These are phyloP conservation scores for Lysiphlebus fabarum DNA, from an alignment of 1,140 invertebrate species.

Conservation along the genomic window DNA sequence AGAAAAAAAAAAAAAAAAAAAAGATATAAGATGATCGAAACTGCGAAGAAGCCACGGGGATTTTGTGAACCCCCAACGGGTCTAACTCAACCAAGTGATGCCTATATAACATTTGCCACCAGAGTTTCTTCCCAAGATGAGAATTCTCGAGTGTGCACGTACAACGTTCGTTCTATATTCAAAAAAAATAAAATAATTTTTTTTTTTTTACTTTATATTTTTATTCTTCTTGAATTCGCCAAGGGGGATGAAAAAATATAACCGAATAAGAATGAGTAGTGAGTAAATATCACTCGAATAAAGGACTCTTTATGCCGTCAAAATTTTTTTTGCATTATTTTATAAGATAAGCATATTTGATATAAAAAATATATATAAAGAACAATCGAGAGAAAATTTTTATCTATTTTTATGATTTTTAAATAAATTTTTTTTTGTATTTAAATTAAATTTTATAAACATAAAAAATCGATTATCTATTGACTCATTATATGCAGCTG, in stretches of 20 bases:
- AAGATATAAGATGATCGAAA: constrained; percentile 17
- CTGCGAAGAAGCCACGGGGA: constrained; percentile 21
- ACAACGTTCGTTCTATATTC: constrained; percentile 13
- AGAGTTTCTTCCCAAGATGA: constrained; percentile 16
- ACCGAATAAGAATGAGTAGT: constrained; percentile 4
- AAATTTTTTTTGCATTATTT: constrained; percentile 13
- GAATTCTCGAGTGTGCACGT: constrained; percentile 20
- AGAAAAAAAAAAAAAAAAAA: not conserved
- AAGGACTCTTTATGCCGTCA: constrained; percentile 17
- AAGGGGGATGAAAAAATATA: no score
- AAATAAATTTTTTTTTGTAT: no score
- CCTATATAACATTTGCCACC: not conserved
- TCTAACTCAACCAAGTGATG: constrained; percentile 22
- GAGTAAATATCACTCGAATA: constrained; percentile 20
- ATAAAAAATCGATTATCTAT: constrained; percentile 14
- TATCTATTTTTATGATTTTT: no score
- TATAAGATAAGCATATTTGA: constrained; percentile 16
- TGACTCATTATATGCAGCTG: no score
- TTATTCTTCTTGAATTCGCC: not conserved
- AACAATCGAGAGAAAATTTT: no score
- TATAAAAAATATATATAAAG: not conserved
- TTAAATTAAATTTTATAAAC: no score
- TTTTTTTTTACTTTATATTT: not conserved
- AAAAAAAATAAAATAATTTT: no score
- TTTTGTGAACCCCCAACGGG: constrained; percentile 19